These are phyloP conservation scores for Oasisia sp. DNA, from an alignment of 2,888 invertebrate species.

Conservation along the genomic window DNA sequence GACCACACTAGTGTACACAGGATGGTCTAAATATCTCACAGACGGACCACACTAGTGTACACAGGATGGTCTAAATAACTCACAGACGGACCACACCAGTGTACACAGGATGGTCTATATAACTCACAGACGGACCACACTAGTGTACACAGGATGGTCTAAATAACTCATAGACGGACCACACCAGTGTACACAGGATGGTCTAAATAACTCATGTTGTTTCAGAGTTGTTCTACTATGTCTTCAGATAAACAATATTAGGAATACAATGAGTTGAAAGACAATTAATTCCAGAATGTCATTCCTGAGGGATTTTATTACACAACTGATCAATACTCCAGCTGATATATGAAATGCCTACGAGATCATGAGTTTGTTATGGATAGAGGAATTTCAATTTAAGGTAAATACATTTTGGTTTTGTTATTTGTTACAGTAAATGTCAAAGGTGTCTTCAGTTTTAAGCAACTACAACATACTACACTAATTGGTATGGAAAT, in stretches of 20 bases:
- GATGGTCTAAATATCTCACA: conserved; percentile 22
- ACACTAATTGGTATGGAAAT: not conserved
- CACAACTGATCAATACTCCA: too few species aligned
- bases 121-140: conserved; percentile 28
- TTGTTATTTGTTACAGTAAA: not conserved
- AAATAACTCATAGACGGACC: conserved; percentile 26
- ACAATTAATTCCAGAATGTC: not conserved
- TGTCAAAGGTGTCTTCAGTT: not conserved
- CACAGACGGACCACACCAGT: conserved; percentile 30
- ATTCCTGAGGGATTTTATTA: too few species aligned
- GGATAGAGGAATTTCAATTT: not conserved
- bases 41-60: conserved; percentile 37
- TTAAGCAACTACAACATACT: not conserved
- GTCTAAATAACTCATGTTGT: not conserved
- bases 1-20: conserved; percentile 40
- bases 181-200: conserved; percentile 39
- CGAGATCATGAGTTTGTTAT: not conserved
- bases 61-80: conserved; percentile 30
- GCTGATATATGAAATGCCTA: too few species aligned
- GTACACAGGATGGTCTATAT: conserved; percentile 37
- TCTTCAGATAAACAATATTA: not conserved
- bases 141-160: conserved; percentile 38
- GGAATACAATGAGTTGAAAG: not conserved
- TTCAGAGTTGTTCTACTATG: not conserved
- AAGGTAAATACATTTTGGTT: not conserved